Base-by-base conservation (phyloP, 2,888 invertebrate species). In the Neuroscelio doddi region DNA sequence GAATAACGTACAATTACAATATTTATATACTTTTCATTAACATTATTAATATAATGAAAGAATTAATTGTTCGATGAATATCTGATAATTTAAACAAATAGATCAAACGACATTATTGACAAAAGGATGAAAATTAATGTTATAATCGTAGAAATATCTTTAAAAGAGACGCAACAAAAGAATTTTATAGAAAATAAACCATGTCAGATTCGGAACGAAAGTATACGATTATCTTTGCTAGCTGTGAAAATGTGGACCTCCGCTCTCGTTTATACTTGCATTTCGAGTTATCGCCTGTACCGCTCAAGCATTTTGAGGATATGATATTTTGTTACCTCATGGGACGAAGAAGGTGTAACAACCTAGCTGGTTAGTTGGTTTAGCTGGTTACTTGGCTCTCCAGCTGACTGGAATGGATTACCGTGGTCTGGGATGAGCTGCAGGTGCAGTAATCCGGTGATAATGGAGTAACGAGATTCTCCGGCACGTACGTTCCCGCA, bases 401-500 rank as follows among this genome's bases (percentile, higher is more conserved):
- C 41, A 57, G 59, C 44, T 44, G 38, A 64, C 50, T 30, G 53
- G 71, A 74, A 69, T 68, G 72, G 68, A 75, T 76, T 76, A 76
- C 64, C 66, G 58, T 34, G 65, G 52, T 47, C 68, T 69, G 68
- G 71, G 70, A 74, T 72, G 76, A 75, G 73, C 68, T 72, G 76
- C 74, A 78, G 72, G 72, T 78, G 78, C 72, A 72, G 76, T 81
- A 81, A 80, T 80, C 80, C 80, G 73, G 72, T 74, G 79, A 80
- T 82, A 82, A 82, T 81, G 78, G 78, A 80, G 80, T 79, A 78
- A 80, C 78, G 80, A 80, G 80, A 81, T 81, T 82, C 80, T 51
- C 64, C 55, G 64, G 73, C 81, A 80, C 77, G 81, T 80, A 78
- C 79, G 76, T 79, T 78, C 70, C 67, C 75, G 81, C 78, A 82